Base-by-base conservation (phyloP, 2,113 vertebrate species). In the Empidonax alnorum region DNA sequence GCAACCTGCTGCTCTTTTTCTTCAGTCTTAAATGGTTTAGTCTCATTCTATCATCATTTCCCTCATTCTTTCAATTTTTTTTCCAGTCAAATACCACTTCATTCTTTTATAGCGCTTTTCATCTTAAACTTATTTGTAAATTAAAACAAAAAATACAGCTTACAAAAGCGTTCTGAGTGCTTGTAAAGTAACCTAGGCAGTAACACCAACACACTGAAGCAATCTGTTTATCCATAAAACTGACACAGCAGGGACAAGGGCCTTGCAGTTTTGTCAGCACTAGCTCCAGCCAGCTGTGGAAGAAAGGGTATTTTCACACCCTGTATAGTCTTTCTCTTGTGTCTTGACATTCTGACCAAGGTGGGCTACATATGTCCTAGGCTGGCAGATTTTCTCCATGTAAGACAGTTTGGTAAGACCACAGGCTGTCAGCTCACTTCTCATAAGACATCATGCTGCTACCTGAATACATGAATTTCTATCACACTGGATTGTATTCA, bases 21-120 rank as follows among this genome's bases (percentile, higher is more conserved):
- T 90, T 90, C 89, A 89, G 41, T 52, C n/a, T 89, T 90, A 81
- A 69, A 65, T 41, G 28, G 28, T 56, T 86, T 78, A 79, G 62
- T 75, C 52, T 90, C 2, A 0, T 89, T 89, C 49, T 69, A 42
- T 79, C 76, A 84, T 22, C 0, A 46, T 69, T 88, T 81, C 41
- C 44, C 53, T 66, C 37, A 81, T 44, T 69, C 30, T 71, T 88
- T 55, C 23, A 20, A 8, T 22, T 66, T 65, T 55, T 81, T 89
- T 25, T 52, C 30, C 18, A 25, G 47, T 55, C 14, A 49, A 65
- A 84, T 85, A 69, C 14, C 44, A 72, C 44, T 87, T 89, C 62
- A 28, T 42, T 89, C 18, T 90, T 71, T n/a, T 12, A 44, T 7
- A 81, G 30, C 30, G 6, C 16, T 89, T 93, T 90, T 63, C 56